Conservation (phyloP, 2,888 invertebrate species). For the Helleia helle region DNA sequence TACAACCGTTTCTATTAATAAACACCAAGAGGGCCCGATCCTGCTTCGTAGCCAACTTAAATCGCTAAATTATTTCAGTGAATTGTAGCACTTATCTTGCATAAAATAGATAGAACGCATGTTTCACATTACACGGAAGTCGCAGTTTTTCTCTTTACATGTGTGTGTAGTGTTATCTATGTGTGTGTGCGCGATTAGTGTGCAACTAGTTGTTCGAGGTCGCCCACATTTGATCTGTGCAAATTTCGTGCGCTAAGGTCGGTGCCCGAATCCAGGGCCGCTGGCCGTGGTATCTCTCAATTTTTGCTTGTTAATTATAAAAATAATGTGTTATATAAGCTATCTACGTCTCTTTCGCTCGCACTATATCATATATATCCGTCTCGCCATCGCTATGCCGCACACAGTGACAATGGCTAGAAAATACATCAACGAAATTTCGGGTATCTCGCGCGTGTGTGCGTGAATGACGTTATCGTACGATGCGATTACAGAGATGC, state of each 20-base stretch:
- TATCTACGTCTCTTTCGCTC: conserved; percentile 36
- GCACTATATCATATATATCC: conserved; percentile 22
- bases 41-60: too few species aligned
- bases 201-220: conserved; percentile 66
- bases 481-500: conserved; percentile 68
- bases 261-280: conserved; percentile 65
- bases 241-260: conserved; percentile 68
- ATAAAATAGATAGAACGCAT: conserved; percentile 2
- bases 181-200: conserved; percentile 40
- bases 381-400: conserved; percentile 43
- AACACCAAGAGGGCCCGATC: too few species aligned
- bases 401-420: conserved; percentile 52
- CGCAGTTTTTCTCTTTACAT: conserved; percentile 49
- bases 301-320: conserved; percentile 74
- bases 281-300: conserved; percentile 63
- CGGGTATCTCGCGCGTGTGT: conserved; percentile 53
- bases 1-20: too few species aligned
- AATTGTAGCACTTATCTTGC: not conserved
- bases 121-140: conserved; percentile 46
- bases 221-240: conserved; percentile 74
- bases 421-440: conserved; percentile 68
- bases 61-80: too few species aligned
- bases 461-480: conserved; percentile 70
- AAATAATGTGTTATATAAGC: conserved; percentile 73
- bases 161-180: conserved; percentile 23